Percentiles rank a stretch among this genome's conserved stretches.
Evolutionary conservation across 2,888 invertebrate species (phyloP).

Genomic region (Tenodera sinensis): DNA sequence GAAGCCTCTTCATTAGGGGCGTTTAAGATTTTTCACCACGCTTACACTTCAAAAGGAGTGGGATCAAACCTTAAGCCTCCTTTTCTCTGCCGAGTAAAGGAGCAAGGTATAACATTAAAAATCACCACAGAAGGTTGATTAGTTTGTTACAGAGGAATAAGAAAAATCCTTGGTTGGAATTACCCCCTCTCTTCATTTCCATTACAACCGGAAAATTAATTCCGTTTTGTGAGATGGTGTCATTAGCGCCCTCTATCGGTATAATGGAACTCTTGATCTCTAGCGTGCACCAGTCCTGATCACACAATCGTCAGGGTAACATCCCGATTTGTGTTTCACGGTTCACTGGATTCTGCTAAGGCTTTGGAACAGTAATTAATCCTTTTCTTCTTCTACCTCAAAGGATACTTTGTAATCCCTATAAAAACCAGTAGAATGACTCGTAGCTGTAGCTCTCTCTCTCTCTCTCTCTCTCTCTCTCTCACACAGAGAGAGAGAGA

Average conservation of each 20-base stretch:
- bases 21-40: too few species aligned
- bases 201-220: background rate
- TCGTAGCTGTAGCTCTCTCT: too few species aligned
- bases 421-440: too few species aligned
- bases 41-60: too few species aligned
- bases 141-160: background rate
- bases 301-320: background rate
- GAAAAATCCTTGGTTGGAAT: background rate
- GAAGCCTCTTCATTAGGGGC: too few species aligned
- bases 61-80: too few species aligned
- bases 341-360: background rate
- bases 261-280: background rate
- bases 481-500: too few species aligned
- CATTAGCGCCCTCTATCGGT: background rate
- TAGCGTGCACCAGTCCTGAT: background rate
- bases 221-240: background rate
- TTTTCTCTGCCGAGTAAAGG: too few species aligned
- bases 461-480: too few species aligned
- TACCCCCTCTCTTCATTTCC: background rate
- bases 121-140: background rate
- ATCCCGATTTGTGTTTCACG: background rate
- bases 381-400: background rate
- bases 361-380: background rate
- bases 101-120: background rate
- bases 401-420: too few species aligned